A percentile compares a stretch with the other conserved stretches of the same genome.
These are phyloP conservation scores for Arrhopalites spinosus DNA, from an alignment of 2,888 invertebrate species.

Conservation along the genomic window DNA sequence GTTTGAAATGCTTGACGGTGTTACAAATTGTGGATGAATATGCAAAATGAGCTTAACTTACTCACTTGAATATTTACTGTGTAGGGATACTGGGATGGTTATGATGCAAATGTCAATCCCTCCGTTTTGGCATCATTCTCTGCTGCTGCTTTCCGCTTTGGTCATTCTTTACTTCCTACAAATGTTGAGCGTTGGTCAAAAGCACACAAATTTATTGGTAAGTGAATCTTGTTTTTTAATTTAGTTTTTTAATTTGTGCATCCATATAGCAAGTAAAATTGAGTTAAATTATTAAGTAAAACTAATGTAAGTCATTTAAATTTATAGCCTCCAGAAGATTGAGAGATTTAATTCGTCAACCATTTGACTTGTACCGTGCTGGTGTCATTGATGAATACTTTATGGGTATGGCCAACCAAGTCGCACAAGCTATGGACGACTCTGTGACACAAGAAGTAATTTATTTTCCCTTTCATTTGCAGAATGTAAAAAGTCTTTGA, in stretches of 20 bases:
- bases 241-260: neutral
- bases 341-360: slow-evolving; percentile 84
- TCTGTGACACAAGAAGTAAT: slow-evolving; percentile 75
- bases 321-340: slow-evolving; percentile 79
- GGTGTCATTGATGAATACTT: slow-evolving; percentile 90
- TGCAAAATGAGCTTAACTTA: no score
- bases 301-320: neutral
- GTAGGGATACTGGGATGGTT: slow-evolving; percentile 81
- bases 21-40: no score
- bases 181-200: slow-evolving; percentile 93
- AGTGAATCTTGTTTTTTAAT: slow-evolving; percentile 8
- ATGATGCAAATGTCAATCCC: slow-evolving; percentile 82
- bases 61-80: neutral
- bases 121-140: slow-evolving; percentile 87
- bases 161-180: slow-evolving; percentile 86
- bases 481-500: no score
- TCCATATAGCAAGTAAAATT: no score
- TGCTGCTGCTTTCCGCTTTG: slow-evolving; percentile 90
- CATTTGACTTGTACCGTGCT: slow-evolving; percentile 86
- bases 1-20: no score
- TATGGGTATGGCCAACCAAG: slow-evolving; percentile 91
- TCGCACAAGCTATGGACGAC: slow-evolving; percentile 93
- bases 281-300: no score
- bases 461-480: neutral
- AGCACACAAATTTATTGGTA: slow-evolving; percentile 90